A percentile compares a stretch with the other conserved stretches of the same genome.
Conservation (phyloP, 2,888 invertebrate species). For the Neocrepidodera transversa region DNA sequence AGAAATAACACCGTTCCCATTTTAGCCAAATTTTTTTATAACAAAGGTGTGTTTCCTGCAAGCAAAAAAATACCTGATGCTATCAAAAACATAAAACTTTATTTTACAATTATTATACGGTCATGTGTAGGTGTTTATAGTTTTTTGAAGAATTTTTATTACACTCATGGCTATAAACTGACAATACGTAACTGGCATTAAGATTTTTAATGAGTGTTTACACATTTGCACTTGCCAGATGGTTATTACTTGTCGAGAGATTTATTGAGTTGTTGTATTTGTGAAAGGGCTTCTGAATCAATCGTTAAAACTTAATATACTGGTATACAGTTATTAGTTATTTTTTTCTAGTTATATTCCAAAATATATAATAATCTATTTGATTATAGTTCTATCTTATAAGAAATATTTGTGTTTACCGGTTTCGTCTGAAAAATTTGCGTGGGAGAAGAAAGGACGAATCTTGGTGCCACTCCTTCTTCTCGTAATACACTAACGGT, state of each 20-base stretch:
- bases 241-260: constrained; percentile 10
- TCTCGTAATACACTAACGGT: too few species aligned
- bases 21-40: background rate
- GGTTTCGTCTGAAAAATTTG: too few species aligned
- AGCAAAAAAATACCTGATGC: background rate
- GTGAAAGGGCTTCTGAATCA: background rate
- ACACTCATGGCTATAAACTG: constrained; percentile 15
- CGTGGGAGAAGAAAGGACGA: too few species aligned
- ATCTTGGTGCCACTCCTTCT: too few species aligned
- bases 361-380: too few species aligned
- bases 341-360: too few species aligned
- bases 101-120: constrained; percentile 9
- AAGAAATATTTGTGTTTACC: too few species aligned
- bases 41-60: constrained; percentile 8
- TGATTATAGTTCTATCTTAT: too few species aligned
- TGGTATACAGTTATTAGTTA: too few species aligned
- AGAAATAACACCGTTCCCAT: background rate
- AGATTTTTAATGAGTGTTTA: constrained; percentile 13
- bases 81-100: constrained; percentile 6
- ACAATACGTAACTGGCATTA: constrained; percentile 18
- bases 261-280: background rate
- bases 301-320: too few species aligned
- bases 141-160: constrained; percentile 16
- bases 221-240: constrained; percentile 18
- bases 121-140: constrained; percentile 17